Base-by-base conservation (phyloP, 2,888 invertebrate genomes). In the Lycocerus yunnanus region DNA sequence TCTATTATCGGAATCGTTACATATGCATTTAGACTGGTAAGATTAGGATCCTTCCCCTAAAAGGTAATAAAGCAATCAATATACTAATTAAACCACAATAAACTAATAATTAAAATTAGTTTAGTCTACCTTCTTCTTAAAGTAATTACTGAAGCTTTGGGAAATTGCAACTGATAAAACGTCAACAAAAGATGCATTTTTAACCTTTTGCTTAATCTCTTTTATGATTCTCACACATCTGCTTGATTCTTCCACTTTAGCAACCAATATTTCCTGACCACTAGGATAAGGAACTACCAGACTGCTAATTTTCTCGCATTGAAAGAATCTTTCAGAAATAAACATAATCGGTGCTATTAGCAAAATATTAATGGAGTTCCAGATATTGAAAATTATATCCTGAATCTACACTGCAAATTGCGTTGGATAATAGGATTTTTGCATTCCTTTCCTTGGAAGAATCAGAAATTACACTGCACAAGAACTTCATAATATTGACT, bases 91-190 rank as follows among this genome's bases (percentile, higher is more conserved):
- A 4, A 27, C n/a, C n/a, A n/a, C n/a, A n/a, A n/a, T n/a, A n/a
- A n/a, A n/a, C n/a, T n/a, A n/a, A n/a, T n/a, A n/a, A 0, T 13
- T 27, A 27, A 43, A 13, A 15, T 10, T 15, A n/a, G n/a, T n/a
- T 14, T 13, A 9, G 6, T 13, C 3, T 11, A 27, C 11, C 13
- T 20, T 63, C 63, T 63, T 61, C 14, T 43, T 9, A 63, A 69
- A 68, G 43, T 72, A 72, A 10, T 61, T 67, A 15, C 14, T 16
- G 10, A 72, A 24, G 21, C 72, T 61, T 15, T 24, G 20, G 8
- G 72, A 60, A 61, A 67, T 11, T 9, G 72, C 66, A 20, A 60
- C 21, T 4, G 43, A 5, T 18, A 72, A 4, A 15, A 72, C 14
- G 8, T 72, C 72, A 14, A 27, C 16, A 14, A 72, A 72, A 0